Evolutionary conservation across 2,113 vertebrate genomes (phyloP).

Genomic region (Rhinopithecus roxellana): DNA sequence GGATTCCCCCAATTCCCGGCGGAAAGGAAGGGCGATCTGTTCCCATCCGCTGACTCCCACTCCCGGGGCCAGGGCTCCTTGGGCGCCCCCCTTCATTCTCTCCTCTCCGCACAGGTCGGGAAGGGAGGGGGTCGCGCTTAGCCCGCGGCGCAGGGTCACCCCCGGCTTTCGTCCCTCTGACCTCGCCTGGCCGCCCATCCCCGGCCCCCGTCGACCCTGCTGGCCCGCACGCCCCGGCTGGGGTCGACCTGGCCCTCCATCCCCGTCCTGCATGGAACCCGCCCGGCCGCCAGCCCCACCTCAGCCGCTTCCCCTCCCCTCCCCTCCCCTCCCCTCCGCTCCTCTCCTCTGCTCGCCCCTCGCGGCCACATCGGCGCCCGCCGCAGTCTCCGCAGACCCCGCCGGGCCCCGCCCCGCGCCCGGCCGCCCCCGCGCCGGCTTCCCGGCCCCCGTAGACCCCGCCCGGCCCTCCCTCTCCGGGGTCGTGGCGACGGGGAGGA

Average conservation of each 20-base stretch:
- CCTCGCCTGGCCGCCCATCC: not conserved
- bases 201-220: not conserved
- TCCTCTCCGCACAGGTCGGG: not conserved
- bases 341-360: not conserved
- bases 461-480: not conserved
- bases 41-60: not conserved
- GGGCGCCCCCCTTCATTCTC: not conserved
- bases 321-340: not conserved
- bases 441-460: not conserved
- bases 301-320: not conserved
- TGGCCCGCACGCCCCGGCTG: too few relatives aligned
- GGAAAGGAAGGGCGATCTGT: not conserved
- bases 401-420: fast-evolving
- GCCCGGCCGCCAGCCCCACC: fast-evolving
- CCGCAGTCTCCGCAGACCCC: not conserved
- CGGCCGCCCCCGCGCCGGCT: fast-evolving
- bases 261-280: not conserved
- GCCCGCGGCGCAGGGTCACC: not conserved
- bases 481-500: conserved; percentile 57
- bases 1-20: too few relatives aligned
- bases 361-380: not conserved
- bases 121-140: not conserved
- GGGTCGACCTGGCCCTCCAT: not conserved
- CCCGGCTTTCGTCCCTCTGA: not conserved
- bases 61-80: not conserved